These are phyloP conservation scores for Hydrotaea diabolus DNA, from an alignment of 2,888 invertebrate species.

Conservation along the genomic window DNA sequence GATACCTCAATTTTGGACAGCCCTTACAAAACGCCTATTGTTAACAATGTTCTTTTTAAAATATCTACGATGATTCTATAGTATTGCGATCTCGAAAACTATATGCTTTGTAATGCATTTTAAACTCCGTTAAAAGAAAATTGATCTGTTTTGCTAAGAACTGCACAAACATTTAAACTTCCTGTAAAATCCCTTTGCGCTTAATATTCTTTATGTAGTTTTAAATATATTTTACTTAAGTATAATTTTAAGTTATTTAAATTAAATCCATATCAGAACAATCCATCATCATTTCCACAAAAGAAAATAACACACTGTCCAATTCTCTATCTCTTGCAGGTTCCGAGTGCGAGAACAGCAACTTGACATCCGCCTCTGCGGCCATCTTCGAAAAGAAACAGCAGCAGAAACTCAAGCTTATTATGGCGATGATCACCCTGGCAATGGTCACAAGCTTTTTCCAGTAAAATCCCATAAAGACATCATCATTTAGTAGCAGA, in stretches of 20 bases:
- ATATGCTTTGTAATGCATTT: too few relatives aligned
- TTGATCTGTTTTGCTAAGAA: too few relatives aligned
- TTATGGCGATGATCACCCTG: slow-evolving; percentile 52
- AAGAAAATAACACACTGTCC: slow-evolving; percentile 62
- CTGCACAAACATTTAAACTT: too few relatives aligned
- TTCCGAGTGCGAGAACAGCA: slow-evolving; percentile 71
- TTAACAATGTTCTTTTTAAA: too few relatives aligned
- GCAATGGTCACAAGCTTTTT: slow-evolving; percentile 59
- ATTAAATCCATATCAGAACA: slow-evolving; percentile 49
- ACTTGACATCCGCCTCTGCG: slow-evolving; percentile 49
- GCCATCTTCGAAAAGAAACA: slow-evolving; percentile 32
- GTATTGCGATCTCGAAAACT: too few relatives aligned
- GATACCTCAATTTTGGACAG: too few relatives aligned
- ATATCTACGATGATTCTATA: too few relatives aligned
- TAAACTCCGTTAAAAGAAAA: too few relatives aligned
- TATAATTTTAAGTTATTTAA: slow-evolving; percentile 45
- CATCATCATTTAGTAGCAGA: too few relatives aligned
- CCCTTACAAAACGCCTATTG: too few relatives aligned
- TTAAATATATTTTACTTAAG: slow-evolving; percentile 4
- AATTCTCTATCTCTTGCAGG: slow-evolving; percentile 70
- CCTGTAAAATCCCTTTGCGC: not conserved
- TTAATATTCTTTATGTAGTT: slow-evolving; percentile 14
- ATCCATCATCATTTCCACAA: slow-evolving; percentile 58
- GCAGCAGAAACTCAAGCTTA: slow-evolving; percentile 23
- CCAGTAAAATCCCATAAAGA: slow-evolving; percentile 43